phyloP scores from a whole-genome alignment of 2,797 vertebrate genomes.

The Falco peregrinus region DNA sequence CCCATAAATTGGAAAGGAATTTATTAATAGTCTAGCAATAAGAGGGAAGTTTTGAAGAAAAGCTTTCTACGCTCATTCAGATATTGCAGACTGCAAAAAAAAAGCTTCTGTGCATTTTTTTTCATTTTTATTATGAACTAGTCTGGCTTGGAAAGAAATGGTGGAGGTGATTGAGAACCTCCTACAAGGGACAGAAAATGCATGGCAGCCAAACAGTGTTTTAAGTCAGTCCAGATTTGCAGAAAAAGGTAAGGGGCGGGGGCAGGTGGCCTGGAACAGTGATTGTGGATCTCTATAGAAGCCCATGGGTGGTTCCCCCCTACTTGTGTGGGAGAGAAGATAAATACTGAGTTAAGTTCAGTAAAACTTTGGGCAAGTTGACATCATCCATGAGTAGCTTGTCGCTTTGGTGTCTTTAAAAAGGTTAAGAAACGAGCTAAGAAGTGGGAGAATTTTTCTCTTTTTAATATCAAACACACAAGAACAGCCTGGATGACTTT shows the following conservation, averaged over 20 bases:
- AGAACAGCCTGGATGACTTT: background rate
- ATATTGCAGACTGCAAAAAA: background rate
- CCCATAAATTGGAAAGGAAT: background rate
- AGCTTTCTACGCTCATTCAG: background rate
- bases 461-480: background rate
- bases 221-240: background rate
- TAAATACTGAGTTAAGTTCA: background rate
- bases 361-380: background rate
- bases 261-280: background rate
- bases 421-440: background rate
- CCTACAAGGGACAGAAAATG: background rate
- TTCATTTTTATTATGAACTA: background rate
- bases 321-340: background rate
- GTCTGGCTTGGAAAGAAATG: background rate
- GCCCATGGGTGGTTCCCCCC: rapidly evolving
- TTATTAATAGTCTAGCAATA: background rate
- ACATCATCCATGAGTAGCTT: background rate
- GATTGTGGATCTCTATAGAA: background rate
- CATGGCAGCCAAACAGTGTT: background rate
- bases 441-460: background rate
- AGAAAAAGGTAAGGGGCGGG: background rate
- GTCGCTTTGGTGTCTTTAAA: background rate
- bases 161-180: background rate
- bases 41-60: background rate
- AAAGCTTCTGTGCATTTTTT: background rate